These are phyloP conservation scores for Lasiurus borealis DNA, from an alignment of 2,113 vertebrate genomes.

Conservation along the genomic window DNA sequence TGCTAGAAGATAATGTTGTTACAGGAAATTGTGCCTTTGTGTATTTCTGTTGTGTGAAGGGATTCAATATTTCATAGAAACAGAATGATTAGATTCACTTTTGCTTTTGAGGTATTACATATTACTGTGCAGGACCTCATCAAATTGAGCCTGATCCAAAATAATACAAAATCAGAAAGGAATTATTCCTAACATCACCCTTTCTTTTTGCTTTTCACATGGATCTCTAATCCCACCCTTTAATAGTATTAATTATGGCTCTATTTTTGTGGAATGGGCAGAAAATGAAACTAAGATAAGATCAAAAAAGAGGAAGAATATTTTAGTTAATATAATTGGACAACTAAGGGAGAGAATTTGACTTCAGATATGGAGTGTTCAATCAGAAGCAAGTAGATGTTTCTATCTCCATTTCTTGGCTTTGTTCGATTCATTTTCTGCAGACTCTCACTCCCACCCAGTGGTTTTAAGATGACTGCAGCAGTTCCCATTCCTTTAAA, in stretches of 20 bases:
- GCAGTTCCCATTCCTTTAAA: neutral
- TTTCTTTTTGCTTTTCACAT: conserved; percentile 6
- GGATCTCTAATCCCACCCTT: conserved; percentile 15
- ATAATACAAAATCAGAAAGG: conserved; percentile 40
- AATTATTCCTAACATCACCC: conserved; percentile 11
- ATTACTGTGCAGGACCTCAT: conserved; percentile 26
- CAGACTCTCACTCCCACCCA: neutral
- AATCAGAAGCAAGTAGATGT: conserved; percentile 20
- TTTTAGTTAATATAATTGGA: conserved; percentile 32
- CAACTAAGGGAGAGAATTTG: conserved; percentile 11
- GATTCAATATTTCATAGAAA: conserved; percentile 53
- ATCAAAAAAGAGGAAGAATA: neutral
- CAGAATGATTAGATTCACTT: conserved; percentile 49
- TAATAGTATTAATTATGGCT: conserved; percentile 53
- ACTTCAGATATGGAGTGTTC: neutral
- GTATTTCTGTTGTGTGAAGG: neutral
- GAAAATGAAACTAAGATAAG: neutral
- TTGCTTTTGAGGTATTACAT: conserved; percentile 37
- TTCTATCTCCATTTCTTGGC: neutral
- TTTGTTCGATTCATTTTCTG: neutral
- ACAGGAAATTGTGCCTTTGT: neutral
- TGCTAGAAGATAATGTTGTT: conserved; percentile 16
- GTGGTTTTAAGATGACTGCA: neutral
- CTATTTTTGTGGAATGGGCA: conserved; percentile 15
- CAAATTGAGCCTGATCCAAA: conserved; percentile 50